A percentile compares a stretch with the other conserved stretches of the same genome.
Conservation (phyloP, 2,113 vertebrate species). For the Xenus cinereus region DNA sequence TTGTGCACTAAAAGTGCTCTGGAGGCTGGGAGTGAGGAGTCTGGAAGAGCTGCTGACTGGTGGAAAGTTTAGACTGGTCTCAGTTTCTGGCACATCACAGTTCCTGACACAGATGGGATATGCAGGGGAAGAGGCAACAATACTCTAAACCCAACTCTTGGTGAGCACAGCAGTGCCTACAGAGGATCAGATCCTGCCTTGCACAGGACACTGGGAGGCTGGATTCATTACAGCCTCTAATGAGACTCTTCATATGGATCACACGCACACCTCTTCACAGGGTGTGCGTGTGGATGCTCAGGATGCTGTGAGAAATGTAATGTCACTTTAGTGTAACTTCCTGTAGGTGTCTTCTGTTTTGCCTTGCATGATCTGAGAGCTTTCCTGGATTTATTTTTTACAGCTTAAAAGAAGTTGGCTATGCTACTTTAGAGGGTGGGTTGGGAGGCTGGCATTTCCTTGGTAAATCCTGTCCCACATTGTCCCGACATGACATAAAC, state of each 20-base stretch:
- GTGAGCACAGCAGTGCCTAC: background rate
- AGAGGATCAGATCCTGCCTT: background rate
- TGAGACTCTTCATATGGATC: background rate
- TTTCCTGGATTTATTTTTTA: background rate
- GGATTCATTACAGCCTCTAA: background rate
- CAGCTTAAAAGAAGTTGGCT: background rate
- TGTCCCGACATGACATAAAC: background rate
- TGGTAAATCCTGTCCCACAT: background rate
- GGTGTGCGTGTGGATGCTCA: background rate
- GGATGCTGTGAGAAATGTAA: background rate
- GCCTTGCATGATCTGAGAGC: background rate
- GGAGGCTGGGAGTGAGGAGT: background rate
- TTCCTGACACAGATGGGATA: background rate
- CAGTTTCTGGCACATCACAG: background rate
- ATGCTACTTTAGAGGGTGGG: background rate
- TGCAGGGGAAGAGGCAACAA: background rate
- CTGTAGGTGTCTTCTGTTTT: background rate
- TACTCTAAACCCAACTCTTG: background rate
- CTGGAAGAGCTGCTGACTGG: background rate
- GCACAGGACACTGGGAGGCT: background rate
- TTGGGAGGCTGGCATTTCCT: background rate
- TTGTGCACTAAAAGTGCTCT: background rate
- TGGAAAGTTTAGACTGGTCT: background rate
- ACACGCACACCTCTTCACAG: background rate
- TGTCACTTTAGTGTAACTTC: background rate